phyloP scores from a whole-genome alignment of 2,113 vertebrate species.

The Rhinopomastus cyanomelas region DNA sequence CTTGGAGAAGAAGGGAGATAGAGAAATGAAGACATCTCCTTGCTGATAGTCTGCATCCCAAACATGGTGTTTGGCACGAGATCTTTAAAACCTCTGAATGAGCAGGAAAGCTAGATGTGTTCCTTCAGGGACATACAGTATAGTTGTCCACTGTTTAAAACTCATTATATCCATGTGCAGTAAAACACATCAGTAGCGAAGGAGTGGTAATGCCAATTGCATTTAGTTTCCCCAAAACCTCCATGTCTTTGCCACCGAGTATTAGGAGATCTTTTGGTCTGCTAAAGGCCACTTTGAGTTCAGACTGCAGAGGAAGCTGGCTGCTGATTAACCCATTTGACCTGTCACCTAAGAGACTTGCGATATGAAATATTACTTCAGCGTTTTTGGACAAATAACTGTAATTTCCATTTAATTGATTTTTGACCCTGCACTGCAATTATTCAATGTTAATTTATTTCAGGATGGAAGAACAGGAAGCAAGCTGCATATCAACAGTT shows the following conservation, averaged over 20 bases:
- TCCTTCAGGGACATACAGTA: not conserved
- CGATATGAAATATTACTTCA: slow-evolving; percentile 45
- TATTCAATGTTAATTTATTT: slow-evolving; percentile 45
- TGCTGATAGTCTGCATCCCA: not conserved
- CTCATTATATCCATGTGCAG: not conserved
- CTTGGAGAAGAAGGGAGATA: not conserved
- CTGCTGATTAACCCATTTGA: slow-evolving; percentile 36
- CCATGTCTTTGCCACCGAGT: not conserved
- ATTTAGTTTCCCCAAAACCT: not conserved
- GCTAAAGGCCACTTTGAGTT: not conserved
- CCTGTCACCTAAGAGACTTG: slow-evolving; percentile 11
- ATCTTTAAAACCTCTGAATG: not conserved
- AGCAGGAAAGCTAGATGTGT: not conserved
- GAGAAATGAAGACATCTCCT: not conserved
- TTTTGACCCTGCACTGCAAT: slow-evolving; percentile 50
- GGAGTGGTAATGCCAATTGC: not conserved
- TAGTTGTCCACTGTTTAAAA: not conserved
- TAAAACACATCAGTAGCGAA: not conserved
- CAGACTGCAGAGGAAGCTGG: not conserved
- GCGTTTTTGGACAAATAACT: slow-evolving; percentile 64
- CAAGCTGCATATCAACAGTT: not conserved
- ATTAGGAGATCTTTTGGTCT: not conserved
- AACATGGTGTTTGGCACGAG: not conserved
- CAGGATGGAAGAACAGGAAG: not conserved
- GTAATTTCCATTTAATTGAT: slow-evolving; percentile 59